Base-by-base conservation (phyloP, 2,888 invertebrate genomes). In the Lasioglossum villosulum region DNA sequence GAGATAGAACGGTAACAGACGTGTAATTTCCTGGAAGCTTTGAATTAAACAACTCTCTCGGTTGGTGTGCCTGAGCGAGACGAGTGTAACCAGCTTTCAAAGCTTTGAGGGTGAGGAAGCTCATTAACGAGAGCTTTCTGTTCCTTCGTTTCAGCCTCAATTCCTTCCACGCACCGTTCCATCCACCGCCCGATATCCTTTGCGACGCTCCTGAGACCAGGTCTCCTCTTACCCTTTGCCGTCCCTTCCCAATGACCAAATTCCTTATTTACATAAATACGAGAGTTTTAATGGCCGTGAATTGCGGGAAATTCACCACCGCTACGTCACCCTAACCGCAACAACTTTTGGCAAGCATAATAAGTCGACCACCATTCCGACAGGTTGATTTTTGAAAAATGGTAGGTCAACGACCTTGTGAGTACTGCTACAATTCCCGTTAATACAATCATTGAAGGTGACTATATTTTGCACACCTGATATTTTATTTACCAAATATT, bases 71-170 rank as follows among this genome's bases (percentile, higher is more conserved):
- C 45, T 88, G 90, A 90, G 91, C 86, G 91, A 92, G 92, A 93
- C 91, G 89, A 92, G 92, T 92, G 93, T 93, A 93, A 94, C 93
- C 93, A 91, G 94, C 93, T 94, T 94, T 92, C 89, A 91, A 93
- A 93, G 91, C 91, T 92, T 90, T 90, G 92, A 93, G 94, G 92
- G 93, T 93, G 94, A 95, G 94, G 93, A 94, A 94, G 95, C 95
- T 95, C 94, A 95, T 94, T 95, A 95, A 93, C 94, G 91, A 89
- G 92, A 93, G 94, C 94, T 94, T 95, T 94, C 92, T 92, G 90
- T 91, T 92, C 91, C 92, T 88, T 90, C 90, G 88, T 86, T 88
- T 90, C 90, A 37, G 87, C 78, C 77, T 75, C 68, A 71, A 90
- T 87, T 90, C 82, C 87, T 85, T 86, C 89, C 72, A 90, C 89